These are phyloP conservation scores for Gymnorhina tibicen DNA, from an alignment of 2,113 vertebrate genomes.

Conservation along the genomic window DNA sequence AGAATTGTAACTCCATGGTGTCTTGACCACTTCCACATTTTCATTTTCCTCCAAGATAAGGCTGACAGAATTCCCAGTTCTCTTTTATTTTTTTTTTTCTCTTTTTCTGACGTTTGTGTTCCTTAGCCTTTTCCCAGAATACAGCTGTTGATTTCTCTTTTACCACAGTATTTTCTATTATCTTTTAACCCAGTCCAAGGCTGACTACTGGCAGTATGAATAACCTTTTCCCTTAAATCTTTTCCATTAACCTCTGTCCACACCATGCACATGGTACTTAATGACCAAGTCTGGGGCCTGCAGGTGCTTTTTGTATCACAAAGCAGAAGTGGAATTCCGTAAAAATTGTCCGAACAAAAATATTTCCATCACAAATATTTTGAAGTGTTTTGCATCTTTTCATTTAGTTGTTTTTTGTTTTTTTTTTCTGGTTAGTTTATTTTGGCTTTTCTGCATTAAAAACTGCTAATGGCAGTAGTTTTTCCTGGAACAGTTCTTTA, in stretches of 20 bases:
- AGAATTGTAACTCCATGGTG: background rate
- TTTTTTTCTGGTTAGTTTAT: background rate
- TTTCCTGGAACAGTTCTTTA: background rate
- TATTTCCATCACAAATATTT: background rate
- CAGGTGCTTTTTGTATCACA: background rate
- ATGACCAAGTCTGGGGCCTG: background rate
- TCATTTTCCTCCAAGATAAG: background rate
- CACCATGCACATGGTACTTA: background rate
- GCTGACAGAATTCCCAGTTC: background rate
- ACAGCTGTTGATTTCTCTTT: background rate
- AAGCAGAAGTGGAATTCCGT: accelerated
- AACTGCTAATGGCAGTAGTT: background rate
- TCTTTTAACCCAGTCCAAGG: background rate
- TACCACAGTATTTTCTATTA: background rate
- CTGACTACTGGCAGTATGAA: background rate
- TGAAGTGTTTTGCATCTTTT: background rate
- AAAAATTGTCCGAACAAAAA: background rate
- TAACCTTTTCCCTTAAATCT: background rate
- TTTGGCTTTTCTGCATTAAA: background rate
- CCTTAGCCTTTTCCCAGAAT: conserved; percentile 15
- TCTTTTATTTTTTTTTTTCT: background rate
- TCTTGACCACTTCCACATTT: conserved; percentile 7
- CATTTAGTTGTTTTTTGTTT: background rate
- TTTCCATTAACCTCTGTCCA: background rate
- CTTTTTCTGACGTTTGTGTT: background rate